Conservation (phyloP, 2,113 vertebrate species). For the Pelmatolapia mariae region DNA sequence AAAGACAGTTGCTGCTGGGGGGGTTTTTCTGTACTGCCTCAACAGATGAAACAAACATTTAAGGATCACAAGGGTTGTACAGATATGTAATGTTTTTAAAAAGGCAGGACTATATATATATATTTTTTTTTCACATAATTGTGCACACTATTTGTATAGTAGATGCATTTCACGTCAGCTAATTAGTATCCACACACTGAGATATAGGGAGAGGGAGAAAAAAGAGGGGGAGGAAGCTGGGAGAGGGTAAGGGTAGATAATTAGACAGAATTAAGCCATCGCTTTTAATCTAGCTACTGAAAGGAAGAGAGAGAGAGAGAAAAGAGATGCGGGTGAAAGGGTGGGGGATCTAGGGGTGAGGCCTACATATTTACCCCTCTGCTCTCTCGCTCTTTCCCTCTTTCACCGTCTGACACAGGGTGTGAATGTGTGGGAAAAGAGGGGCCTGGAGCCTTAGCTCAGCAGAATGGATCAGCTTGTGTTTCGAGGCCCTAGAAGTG, state of each 20-base stretch:
- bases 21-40: not conserved
- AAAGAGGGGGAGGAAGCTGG: constrained; percentile 31
- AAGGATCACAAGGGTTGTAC: not conserved
- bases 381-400: constrained; percentile 46
- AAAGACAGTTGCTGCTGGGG: not conserved
- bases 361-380: constrained; percentile 64
- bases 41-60: not conserved
- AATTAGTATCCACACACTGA: constrained; percentile 68
- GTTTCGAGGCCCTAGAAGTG: constrained; percentile 86
- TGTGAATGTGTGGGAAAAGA: constrained; percentile 92
- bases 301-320: constrained; percentile 49
- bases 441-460: constrained; percentile 87
- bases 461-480: constrained; percentile 90
- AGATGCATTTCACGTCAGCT: constrained; percentile 62
- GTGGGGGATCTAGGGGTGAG: constrained; percentile 53
- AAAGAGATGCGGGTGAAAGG: constrained; percentile 6
- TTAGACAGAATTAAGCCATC: constrained; percentile 79
- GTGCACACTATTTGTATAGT: constrained; percentile 51
- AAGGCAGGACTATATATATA: constrained; percentile 2
- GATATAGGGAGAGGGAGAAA: constrained; percentile 38
- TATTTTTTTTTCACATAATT: constrained; percentile 16
- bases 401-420: constrained; percentile 64
- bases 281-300: constrained; percentile 74
- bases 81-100: constrained; percentile 13
- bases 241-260: constrained; percentile 68